Evolutionary conservation across 2,797 vertebrate species (phyloP).

Genomic region (Chelonia mydas): DNA sequence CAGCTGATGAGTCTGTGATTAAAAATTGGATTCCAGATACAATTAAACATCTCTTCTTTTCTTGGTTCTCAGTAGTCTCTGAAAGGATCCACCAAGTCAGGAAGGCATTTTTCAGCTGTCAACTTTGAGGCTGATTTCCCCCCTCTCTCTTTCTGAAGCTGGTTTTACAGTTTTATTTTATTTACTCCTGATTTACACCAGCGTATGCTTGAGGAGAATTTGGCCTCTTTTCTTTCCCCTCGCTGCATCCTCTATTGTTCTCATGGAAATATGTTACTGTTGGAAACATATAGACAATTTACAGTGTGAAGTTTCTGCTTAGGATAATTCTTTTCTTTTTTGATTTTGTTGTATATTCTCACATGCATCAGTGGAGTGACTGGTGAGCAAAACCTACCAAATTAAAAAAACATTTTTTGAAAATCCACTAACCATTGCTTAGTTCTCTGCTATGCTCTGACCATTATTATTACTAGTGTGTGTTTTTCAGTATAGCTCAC

Average conservation of each 20-base stretch:
- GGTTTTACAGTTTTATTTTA: background rate
- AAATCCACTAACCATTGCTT: background rate
- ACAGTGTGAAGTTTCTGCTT: background rate
- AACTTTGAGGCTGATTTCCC: background rate
- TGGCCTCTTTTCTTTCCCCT: background rate
- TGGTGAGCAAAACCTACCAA: background rate
- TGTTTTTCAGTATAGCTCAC: background rate
- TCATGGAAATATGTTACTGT: background rate
- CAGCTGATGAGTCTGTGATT: slow-evolving; percentile 21
- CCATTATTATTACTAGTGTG: background rate
- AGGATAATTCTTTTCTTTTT: background rate
- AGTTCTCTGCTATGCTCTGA: background rate
- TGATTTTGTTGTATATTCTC: background rate
- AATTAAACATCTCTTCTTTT: background rate
- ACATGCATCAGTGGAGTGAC: background rate
- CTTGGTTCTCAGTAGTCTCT: background rate
- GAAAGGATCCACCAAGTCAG: background rate
- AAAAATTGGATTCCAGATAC: background rate
- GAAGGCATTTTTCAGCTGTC: background rate
- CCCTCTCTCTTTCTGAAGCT: accelerated
- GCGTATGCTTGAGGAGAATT: background rate
- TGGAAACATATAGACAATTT: background rate
- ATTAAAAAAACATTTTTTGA: background rate
- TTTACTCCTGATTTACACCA: background rate
- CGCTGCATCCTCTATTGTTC: background rate